Percentiles rank a stretch among this genome's conserved stretches.
These are phyloP conservation scores for Gnathonemus echidnorhynchus DNA, from an alignment of 2,113 vertebrate species.

Conservation along the genomic window DNA sequence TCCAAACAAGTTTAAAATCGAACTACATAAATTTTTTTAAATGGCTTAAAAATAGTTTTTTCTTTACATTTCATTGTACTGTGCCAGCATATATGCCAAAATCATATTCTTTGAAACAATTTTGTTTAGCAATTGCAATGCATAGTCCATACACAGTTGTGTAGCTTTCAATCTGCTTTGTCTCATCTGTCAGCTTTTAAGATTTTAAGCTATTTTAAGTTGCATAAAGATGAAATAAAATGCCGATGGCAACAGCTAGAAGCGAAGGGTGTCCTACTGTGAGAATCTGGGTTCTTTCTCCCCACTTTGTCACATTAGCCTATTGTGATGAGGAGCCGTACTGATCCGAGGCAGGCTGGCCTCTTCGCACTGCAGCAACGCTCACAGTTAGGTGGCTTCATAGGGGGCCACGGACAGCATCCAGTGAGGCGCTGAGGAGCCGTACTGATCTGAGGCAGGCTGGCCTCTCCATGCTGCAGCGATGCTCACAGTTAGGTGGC, in stretches of 20 bases:
- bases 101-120: neutral
- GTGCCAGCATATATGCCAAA: neutral
- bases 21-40: neutral
- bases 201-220: neutral
- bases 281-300: neutral
- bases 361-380: neutral
- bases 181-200: neutral
- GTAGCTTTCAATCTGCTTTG: neutral
- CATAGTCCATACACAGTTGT: neutral
- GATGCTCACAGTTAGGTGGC: neutral
- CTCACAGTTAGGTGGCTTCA: no score
- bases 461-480: neutral
- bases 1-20: neutral
- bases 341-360: neutral
- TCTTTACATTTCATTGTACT: neutral
- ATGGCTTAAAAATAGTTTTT: neutral
- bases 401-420: neutral
- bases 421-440: neutral
- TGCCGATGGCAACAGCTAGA: neutral
- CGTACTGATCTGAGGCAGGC: neutral
- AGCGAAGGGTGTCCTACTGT: neutral
- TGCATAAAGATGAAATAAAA: neutral
- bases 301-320: neutral
- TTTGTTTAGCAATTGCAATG: neutral
- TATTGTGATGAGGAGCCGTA: neutral